These are phyloP conservation scores for Melanotus villosus DNA, from an alignment of 2,888 invertebrate genomes.

Conservation along the genomic window DNA sequence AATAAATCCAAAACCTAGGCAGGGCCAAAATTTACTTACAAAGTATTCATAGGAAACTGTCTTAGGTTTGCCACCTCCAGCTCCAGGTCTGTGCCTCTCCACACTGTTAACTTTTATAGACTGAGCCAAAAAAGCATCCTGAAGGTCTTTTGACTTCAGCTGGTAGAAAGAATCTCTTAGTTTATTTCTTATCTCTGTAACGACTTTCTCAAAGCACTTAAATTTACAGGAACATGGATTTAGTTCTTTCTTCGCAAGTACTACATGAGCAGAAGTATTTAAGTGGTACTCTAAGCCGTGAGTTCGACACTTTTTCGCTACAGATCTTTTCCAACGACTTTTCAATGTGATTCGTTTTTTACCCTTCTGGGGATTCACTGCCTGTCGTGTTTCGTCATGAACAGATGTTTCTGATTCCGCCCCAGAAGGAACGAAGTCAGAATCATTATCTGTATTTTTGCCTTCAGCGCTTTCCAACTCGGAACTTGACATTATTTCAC, in stretches of 20 bases:
- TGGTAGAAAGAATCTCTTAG: neutral
- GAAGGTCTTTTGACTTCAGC: conserved; percentile 6
- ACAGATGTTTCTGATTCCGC: neutral
- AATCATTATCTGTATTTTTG: neutral
- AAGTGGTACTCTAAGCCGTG: conserved; percentile 3
- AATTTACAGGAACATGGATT: neutral
- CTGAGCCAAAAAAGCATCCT: conserved; percentile 7
- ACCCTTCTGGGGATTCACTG: neutral
- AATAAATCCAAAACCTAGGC: neutral
- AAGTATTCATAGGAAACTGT: conserved; percentile 2
- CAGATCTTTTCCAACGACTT: neutral
- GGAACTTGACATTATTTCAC: neutral
- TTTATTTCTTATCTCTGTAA: neutral
- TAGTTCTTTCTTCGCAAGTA: conserved; percentile 1
- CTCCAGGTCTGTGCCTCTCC: neutral
- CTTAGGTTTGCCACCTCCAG: conserved; percentile 1
- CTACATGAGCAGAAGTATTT: conserved; percentile 16
- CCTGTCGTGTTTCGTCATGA: neutral
- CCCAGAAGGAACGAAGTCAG: neutral
- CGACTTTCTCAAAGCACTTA: neutral
- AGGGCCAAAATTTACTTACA: neutral
- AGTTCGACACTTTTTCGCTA: conserved; percentile 8
- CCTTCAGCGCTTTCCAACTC: too few relatives aligned
- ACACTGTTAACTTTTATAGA: neutral
- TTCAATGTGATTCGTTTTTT: conserved; percentile 4